Conservation (phyloP, 1,140 invertebrate genomes). For the Idris sp. region DNA sequence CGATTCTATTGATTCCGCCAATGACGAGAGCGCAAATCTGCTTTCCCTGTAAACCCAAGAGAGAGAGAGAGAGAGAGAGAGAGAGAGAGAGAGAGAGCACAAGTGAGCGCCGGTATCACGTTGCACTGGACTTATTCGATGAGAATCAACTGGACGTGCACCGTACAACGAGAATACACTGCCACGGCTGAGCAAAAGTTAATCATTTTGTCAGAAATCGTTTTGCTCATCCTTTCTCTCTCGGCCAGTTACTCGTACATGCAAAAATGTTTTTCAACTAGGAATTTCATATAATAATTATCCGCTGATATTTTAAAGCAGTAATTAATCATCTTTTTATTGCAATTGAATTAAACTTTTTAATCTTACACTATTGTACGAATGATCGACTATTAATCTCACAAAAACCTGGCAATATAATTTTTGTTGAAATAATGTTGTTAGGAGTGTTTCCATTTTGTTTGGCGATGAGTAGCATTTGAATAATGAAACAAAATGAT, state of each 20-base stretch:
- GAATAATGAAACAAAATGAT: too few relatives aligned
- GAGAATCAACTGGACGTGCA: conserved; percentile 53
- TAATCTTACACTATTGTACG: not conserved
- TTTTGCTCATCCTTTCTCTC: conserved; percentile 33
- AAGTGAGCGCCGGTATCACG: conserved; percentile 44
- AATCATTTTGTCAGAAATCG: conserved; percentile 56
- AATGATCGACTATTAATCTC: conserved; percentile 18
- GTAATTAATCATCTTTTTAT: conserved; percentile 17
- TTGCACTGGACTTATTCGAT: conserved; percentile 51
- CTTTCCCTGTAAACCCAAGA: too few relatives aligned
- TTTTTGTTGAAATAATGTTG: too few relatives aligned
- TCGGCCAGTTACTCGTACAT: conserved; percentile 16
- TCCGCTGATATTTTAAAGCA: conserved; percentile 2
- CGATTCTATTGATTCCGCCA: conserved; percentile 69
- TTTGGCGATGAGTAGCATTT: too few relatives aligned
- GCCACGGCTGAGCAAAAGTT: conserved; percentile 42
- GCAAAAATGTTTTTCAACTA: conserved; percentile 12
- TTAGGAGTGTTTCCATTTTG: too few relatives aligned
- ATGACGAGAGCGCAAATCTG: conserved; percentile 24
- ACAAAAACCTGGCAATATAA: not conserved
- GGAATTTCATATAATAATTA: conserved; percentile 25
- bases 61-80: conserved; percentile 10
- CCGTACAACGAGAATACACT: conserved; percentile 43
- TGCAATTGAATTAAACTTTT: not conserved
- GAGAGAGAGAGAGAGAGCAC: conserved; percentile 7